phyloP scores from a whole-genome alignment of 2,797 vertebrate genomes.

The Sebastes goodei region DNA sequence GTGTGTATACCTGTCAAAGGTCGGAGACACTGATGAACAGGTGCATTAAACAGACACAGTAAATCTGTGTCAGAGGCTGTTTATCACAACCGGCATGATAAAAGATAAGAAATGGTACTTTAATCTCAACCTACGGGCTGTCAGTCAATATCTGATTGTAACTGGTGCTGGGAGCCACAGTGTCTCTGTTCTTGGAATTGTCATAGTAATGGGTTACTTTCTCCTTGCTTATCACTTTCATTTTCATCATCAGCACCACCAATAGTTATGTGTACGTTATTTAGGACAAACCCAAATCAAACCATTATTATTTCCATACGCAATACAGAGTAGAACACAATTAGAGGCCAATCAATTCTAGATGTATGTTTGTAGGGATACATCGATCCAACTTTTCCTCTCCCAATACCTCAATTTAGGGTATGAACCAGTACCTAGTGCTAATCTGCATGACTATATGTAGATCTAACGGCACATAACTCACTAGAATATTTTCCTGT shows the following conservation, averaged over 20 bases:
- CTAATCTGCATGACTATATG: not conserved
- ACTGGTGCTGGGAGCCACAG: not conserved
- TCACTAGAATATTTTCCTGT: not conserved
- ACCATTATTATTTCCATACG: not conserved
- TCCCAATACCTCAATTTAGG: not conserved
- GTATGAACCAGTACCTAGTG: not conserved
- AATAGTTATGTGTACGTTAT: not conserved
- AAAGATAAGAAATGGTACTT: not conserved
- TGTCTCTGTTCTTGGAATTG: not conserved
- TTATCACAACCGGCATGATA: not conserved
- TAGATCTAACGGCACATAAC: not conserved
- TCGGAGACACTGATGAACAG: constrained; percentile 3
- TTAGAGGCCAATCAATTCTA: not conserved
- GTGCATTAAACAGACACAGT: not conserved
- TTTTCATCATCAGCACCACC: too few relatives aligned
- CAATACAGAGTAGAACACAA: not conserved
- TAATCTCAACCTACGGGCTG: constrained; percentile 1
- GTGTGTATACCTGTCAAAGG: not conserved
- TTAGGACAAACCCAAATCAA: not conserved
- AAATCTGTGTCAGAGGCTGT: constrained; percentile 1
- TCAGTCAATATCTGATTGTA: not conserved
- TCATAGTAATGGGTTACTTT: not conserved
- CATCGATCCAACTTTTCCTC: not conserved
- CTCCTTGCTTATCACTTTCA: too few relatives aligned
- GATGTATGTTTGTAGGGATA: not conserved